A percentile compares a stretch with the other conserved stretches of the same genome.
Conservation (phyloP, 2,797 vertebrate species). For the Danio jaintianensis region DNA sequence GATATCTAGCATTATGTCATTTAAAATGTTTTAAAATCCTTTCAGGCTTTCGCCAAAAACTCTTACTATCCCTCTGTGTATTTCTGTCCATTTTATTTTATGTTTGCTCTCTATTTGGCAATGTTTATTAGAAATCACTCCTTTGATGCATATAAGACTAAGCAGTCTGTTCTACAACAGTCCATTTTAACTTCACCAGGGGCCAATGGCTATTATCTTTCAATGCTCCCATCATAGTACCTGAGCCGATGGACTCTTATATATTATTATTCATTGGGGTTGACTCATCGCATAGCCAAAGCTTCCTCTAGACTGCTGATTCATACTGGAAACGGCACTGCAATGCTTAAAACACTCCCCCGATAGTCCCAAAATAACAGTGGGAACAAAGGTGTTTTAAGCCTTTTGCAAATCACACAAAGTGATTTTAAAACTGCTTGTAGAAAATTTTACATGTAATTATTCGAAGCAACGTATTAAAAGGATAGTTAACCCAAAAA, state of each 20-base stretch:
- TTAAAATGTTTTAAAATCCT: not conserved
- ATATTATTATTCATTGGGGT: constrained; percentile 61
- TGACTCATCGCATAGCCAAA: constrained; percentile 55
- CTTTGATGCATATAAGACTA: not conserved
- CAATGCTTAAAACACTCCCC: constrained; percentile 11
- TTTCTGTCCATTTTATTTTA: not conserved
- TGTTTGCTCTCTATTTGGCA: not conserved
- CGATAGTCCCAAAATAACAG: constrained; percentile 41
- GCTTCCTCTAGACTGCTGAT: constrained; percentile 53
- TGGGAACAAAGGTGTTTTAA: constrained; percentile 10
- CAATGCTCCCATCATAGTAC: constrained; percentile 25
- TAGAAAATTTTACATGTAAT: not conserved
- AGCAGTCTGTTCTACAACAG: not conserved
- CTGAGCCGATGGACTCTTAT: constrained; percentile 25
- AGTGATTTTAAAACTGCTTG: not conserved
- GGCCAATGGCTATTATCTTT: constrained; percentile 36
- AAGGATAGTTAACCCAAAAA: too few species aligned
- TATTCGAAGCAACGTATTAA: not conserved
- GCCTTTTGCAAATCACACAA: not conserved
- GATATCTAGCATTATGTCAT: not conserved
- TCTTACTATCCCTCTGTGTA: not conserved
- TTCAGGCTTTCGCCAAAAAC: not conserved
- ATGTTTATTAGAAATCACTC: not conserved
- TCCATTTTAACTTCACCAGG: constrained; percentile 17
- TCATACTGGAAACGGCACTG: constrained; percentile 46